Percentiles rank a stretch among this genome's conserved stretches.
Conservation (phyloP, 2,797 vertebrate genomes). For the Enteromius unitaeniatus region DNA sequence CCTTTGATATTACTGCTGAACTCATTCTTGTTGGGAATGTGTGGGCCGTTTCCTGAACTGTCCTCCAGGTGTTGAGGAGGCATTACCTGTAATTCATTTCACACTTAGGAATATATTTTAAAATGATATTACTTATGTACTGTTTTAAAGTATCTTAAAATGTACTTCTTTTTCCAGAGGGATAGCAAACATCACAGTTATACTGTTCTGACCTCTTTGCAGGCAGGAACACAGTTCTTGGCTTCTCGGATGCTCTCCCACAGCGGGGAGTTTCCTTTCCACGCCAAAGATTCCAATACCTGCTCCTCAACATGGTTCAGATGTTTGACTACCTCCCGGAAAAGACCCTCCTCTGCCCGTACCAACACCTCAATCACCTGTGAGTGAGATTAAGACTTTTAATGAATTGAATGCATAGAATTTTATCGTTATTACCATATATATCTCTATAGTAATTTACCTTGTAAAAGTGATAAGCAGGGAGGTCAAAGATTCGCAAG, state of each 20-base stretch:
- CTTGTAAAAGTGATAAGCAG: conserved; percentile 94
- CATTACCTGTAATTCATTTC: conserved; percentile 82
- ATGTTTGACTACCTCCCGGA: conserved; percentile 97
- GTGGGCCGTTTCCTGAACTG: conserved; percentile 67
- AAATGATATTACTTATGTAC: not conserved
- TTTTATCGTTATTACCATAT: not conserved
- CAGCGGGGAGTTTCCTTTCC: conserved; percentile 85
- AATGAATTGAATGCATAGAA: not conserved
- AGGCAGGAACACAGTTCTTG: conserved; percentile 85
- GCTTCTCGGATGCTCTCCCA: conserved; percentile 80
- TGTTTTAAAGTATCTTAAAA: not conserved
- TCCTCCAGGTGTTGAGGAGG: conserved; percentile 88
- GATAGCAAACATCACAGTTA: not conserved
- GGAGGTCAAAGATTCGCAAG: conserved; percentile 86
- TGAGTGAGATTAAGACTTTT: conserved; percentile 69
- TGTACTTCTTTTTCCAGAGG: not conserved
- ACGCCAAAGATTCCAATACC: conserved; percentile 91
- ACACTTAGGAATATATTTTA: not conserved
- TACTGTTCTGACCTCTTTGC: conserved; percentile 84
- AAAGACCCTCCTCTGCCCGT: conserved; percentile 93
- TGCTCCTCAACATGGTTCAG: conserved; percentile 95
- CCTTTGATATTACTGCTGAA: conserved; percentile 77
- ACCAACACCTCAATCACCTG: conserved; percentile 97
- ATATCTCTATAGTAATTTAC: conserved; percentile 66
- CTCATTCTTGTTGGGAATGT: conserved; percentile 77